phyloP scores from a whole-genome alignment of 1,140 invertebrate genomes.

The Zaprionus kolodkinae region DNA sequence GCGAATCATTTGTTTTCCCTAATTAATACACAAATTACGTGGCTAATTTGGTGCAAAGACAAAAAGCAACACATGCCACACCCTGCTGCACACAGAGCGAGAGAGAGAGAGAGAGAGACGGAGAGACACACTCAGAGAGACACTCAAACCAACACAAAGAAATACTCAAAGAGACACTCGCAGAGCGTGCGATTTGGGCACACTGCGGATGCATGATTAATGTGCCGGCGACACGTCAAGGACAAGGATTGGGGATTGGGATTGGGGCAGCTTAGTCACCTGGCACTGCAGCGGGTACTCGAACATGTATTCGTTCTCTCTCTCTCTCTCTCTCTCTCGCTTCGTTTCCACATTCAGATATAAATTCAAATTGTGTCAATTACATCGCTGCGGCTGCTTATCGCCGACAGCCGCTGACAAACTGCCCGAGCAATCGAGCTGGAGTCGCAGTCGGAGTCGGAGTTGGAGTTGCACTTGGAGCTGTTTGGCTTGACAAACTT shows the following conservation, averaged over 20 bases:
- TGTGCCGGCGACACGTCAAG: constrained; percentile 74
- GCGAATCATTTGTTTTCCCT: constrained; percentile 49
- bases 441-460: constrained; percentile 8
- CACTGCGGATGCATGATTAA: constrained; percentile 68
- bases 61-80: constrained; percentile 19
- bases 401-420: constrained; percentile 59
- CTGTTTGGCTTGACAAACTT: constrained; percentile 60
- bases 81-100: constrained; percentile 14
- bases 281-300: constrained; percentile 28
- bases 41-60: constrained; percentile 49
- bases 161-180: background rate
- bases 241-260: constrained; percentile 47
- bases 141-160: background rate
- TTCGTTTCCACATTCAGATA: constrained; percentile 49
- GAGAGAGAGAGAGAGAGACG: too few species aligned
- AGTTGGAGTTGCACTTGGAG: constrained; percentile 40
- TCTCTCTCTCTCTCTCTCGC: constrained; percentile 18
- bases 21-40: constrained; percentile 73
- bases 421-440: constrained; percentile 42
- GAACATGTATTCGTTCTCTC: constrained; percentile 21
- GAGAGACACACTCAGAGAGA: constrained; percentile 14
- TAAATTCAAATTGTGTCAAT: constrained; percentile 83
- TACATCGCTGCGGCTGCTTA: constrained; percentile 74
- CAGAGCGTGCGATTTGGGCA: background rate
- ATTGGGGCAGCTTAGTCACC: constrained; percentile 70